Evolutionary conservation across 1,140 invertebrate species (phyloP).

Genomic region (Drosophila watanabei): DNA sequence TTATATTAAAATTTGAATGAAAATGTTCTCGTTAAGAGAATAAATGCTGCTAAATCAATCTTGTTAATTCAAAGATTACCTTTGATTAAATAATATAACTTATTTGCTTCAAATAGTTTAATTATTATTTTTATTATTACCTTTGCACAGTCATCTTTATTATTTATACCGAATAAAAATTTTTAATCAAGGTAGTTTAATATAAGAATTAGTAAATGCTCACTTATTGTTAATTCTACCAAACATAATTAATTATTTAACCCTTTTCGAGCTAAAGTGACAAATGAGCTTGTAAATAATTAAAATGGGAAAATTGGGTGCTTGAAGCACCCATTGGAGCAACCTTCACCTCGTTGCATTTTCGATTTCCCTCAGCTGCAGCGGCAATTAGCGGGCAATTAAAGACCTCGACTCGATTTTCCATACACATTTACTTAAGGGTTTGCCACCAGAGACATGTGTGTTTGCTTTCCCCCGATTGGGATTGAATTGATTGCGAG

Average conservation of each 20-base stretch:
- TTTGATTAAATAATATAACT: neutral
- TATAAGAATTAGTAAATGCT: too few relatives aligned
- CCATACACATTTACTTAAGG: constrained; percentile 18
- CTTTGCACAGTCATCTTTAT: neutral
- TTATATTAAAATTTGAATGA: neutral
- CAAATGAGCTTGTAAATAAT: constrained; percentile 18
- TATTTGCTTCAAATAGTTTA: neutral
- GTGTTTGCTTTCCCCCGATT: constrained; percentile 20
- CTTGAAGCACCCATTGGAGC: neutral
- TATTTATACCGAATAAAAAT: too few relatives aligned
- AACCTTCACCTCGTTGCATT: constrained; percentile 30
- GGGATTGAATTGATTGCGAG: constrained; percentile 39
- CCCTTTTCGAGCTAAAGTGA: neutral
- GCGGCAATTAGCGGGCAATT: constrained; percentile 63
- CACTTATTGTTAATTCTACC: neutral
- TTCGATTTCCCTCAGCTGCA: constrained; percentile 43
- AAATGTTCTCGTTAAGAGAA: neutral
- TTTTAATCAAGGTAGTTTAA: too few relatives aligned
- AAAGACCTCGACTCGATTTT: too few relatives aligned
- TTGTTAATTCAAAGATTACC: neutral
- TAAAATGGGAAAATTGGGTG: neutral
- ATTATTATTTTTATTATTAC: neutral
- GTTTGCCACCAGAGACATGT: constrained; percentile 24
- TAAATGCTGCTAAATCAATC: neutral
- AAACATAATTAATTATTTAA: constrained; percentile 1